A percentile compares a stretch with the other conserved stretches of the same genome.
These are phyloP conservation scores for Magallana angulata DNA, from an alignment of 1,140 invertebrate genomes.

Conservation along the genomic window DNA sequence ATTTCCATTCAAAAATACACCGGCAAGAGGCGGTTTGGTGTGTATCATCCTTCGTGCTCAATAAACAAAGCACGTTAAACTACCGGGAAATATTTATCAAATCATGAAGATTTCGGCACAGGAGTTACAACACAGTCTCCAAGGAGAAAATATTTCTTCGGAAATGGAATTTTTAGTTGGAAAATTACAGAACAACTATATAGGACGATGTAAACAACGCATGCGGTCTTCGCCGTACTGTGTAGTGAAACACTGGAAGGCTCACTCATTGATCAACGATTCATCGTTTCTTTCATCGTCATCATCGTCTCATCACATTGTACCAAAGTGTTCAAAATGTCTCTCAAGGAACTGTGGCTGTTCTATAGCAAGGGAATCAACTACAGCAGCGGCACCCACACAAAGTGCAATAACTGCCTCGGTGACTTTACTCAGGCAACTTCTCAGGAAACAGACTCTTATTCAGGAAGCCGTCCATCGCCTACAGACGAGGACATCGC, in stretches of 20 bases:
- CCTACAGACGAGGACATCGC: conserved; percentile 36
- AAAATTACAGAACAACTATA: conserved; percentile 41
- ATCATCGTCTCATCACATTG: not conserved
- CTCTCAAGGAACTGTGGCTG: conserved; percentile 43
- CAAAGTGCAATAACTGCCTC: conserved; percentile 24
- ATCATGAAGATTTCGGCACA: conserved; percentile 15
- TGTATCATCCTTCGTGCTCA: not conserved
- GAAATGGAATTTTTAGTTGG: conserved; percentile 47
- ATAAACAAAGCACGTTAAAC: not conserved
- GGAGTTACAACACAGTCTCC: not conserved
- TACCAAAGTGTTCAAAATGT: conserved; percentile 45
- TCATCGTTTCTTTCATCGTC: not conserved
- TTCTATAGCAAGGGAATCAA: not conserved
- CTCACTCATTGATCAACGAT: not conserved
- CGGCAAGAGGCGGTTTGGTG: not conserved
- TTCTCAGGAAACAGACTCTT: conserved; percentile 63
- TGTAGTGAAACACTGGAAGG: conserved; percentile 27
- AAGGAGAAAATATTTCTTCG: conserved; percentile 3
- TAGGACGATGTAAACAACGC: conserved; percentile 3
- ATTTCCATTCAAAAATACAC: conserved; percentile 9
- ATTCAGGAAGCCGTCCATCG: conserved; percentile 66
- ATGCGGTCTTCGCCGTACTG: conserved; percentile 40
- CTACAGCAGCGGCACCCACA: not conserved
- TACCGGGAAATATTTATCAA: not conserved
- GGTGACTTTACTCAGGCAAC: conserved; percentile 54